Base-by-base conservation (phyloP, 2,113 vertebrate genomes). In the Nannospalax galili region DNA sequence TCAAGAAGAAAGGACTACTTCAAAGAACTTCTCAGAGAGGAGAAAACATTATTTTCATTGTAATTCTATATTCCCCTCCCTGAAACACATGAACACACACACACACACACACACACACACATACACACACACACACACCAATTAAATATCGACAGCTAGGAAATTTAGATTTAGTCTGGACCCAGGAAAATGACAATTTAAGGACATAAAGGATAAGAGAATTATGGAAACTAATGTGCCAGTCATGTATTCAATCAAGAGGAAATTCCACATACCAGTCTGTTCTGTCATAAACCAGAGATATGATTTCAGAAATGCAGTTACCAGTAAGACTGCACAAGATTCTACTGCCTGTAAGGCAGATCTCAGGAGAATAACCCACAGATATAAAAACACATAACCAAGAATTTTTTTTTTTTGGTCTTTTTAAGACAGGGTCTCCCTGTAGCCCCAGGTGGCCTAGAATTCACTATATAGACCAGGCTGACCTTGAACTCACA, bases 1-100 rank as follows among this genome's bases (percentile, higher is more conserved):
- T 77, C 62, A 84, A 91, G 88, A 91, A 80, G 69, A 58, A 81
- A 93, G 81, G 78, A 84, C 35, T 28, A 93, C 72, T 91, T 94
- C 95, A 95, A 95, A 92, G 77, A 93, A 5, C 65, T 92, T n/a
- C 64, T 74, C 20, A 1, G 42, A 58, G 64, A 80, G 16, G n/a
- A 40, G 7, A 28, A 70, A 70, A 35, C 28, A 45, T 84, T 30
- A 88, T 69, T 26, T 90, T 90, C 30, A 92, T 86, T 73, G 37
- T 37, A 28, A 64, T 14, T 65, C 8, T 56, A 67, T 48, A 79
- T 19, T 40, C 28, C 20, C 37, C 22, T 48, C 62, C 67, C 12
- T 30, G 35, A 89, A 3, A 81, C 48, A 79, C 30, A 84, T 1
- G 7, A n/a, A 92, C 22, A 77, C 35, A 35, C 22, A 69, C 30